Percentiles rank a stretch among this genome's conserved stretches.
These are phyloP conservation scores for Campylomormyrus numenius DNA, from an alignment of 2,113 vertebrate genomes.

Conservation along the genomic window DNA sequence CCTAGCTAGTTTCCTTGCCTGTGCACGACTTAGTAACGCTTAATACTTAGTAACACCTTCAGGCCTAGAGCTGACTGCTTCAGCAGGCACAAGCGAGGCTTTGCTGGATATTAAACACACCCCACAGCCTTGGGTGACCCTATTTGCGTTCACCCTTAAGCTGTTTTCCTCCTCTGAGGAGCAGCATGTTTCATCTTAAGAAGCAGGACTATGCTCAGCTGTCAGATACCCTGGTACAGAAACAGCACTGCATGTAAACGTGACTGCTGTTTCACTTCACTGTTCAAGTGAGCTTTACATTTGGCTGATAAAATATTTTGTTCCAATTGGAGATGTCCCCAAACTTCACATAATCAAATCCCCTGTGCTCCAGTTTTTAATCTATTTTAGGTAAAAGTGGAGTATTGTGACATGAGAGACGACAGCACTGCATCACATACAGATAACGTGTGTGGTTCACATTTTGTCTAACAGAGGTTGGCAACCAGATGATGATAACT, in stretches of 20 bases:
- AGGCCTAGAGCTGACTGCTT: neutral
- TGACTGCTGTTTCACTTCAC: neutral
- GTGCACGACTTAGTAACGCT: neutral
- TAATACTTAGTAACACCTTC: neutral
- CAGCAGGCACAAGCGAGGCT: neutral
- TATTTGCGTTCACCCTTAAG: neutral
- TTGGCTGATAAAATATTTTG: neutral
- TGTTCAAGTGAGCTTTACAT: neutral
- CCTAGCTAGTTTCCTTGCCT: neutral
- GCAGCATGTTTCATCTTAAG: neutral
- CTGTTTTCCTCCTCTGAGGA: neutral
- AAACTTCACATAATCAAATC: neutral
- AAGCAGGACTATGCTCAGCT: neutral
- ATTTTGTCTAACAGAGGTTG: neutral
- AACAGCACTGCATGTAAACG: neutral
- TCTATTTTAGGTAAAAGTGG: neutral
- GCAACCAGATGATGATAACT: neutral
- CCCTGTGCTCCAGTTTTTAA: neutral
- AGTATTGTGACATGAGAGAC: neutral
- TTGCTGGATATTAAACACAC: neutral
- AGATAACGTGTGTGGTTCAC: neutral
- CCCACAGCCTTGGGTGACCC: neutral
- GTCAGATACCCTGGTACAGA: neutral
- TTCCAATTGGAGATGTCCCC: neutral
- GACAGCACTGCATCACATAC: neutral